Base-by-base conservation (phyloP, 2,113 vertebrate species). In the Acanthisitta chloris region DNA sequence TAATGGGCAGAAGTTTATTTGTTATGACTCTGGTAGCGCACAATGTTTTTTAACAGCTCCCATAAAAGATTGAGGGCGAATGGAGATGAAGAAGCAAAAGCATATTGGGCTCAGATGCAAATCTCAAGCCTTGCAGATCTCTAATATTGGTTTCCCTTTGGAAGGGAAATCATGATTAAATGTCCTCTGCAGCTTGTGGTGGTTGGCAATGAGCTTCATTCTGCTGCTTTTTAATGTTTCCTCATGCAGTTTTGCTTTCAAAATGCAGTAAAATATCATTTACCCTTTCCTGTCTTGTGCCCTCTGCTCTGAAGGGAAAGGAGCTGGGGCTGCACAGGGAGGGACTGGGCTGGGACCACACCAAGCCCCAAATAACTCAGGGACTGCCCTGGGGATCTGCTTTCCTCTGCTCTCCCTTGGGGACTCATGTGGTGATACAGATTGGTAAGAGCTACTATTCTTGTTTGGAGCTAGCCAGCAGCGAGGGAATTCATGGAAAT, bases 351-450 rank as follows among this genome's bases (percentile, higher is more conserved):
- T 4, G 10, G 67, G 16, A 17, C 18, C 2, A 2, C 24, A 0
- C 46, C 0, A 1, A 45, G 5, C 45, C 34, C 31, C 61, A 1
- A 23, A 17, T 4, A 17, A 5, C 21, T 51, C 13, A 1, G 23
- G 13, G 59, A 1, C 49, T 45, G 21, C 61, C 17, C 45, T 1
- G 4, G 45, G 54, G 38, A 16, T 46, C 29, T 13, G 67, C 6
- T 45, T 7, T 9, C 5, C 77, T 24, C 51, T 26, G 82, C 46
- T 26, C 54, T 49, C 48, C 64, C 72, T 2, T 0, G 38, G 57
- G 17, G 5, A 0, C 67, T 51, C 24, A 0, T 0, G 12, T 20
- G 38, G 43, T 33, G 8, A 0, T 3, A 40, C 45, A 25, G 26
- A 1, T 1, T 0, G 13, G 15, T 3, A 40, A 38, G 16, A 78